A percentile compares a stretch with the other conserved stretches of the same genome.
Conservation (phyloP, 2,888 invertebrate genomes). For the Phortica okadai region DNA sequence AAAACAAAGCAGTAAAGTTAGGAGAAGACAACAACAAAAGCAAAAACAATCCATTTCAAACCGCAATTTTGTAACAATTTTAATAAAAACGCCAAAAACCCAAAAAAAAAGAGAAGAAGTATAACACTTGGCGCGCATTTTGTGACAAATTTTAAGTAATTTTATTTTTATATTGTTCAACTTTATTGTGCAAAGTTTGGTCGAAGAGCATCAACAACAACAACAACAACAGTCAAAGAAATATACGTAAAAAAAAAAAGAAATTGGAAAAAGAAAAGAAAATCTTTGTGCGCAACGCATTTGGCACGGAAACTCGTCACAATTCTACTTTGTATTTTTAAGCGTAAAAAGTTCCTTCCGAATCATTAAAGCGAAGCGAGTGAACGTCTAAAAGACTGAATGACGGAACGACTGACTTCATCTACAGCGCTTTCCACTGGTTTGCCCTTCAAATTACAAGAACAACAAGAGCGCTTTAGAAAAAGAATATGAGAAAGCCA, state of each 20-base stretch:
- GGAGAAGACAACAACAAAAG: not conserved
- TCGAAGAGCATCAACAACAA: not conserved
- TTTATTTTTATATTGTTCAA: conserved; percentile 66
- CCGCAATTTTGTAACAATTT: conserved; percentile 69
- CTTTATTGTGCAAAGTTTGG: conserved; percentile 47
- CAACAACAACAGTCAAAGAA: not conserved
- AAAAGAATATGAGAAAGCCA: not conserved
- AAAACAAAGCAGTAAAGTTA: not conserved
- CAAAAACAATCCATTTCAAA: conserved; percentile 34
- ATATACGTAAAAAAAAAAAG: not conserved
- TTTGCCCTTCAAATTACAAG: not conserved
- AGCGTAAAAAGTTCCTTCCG: conserved; percentile 63
- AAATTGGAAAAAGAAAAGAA: too few species aligned
- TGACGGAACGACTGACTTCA: not conserved
- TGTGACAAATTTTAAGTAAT: conserved; percentile 72
- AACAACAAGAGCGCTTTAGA: not conserved
- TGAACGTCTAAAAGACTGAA: not conserved
- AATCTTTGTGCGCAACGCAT: not conserved
- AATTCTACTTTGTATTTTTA: conserved; percentile 36
- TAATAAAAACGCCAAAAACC: conserved; percentile 57
- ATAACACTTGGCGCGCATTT: conserved; percentile 55
- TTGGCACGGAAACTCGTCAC: conserved; percentile 22
- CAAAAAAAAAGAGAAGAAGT: not conserved
- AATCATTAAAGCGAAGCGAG: conserved; percentile 60
- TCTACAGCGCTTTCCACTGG: not conserved